Conservation (phyloP, 2,113 vertebrate genomes). For the Tragelaphus scriptus region DNA sequence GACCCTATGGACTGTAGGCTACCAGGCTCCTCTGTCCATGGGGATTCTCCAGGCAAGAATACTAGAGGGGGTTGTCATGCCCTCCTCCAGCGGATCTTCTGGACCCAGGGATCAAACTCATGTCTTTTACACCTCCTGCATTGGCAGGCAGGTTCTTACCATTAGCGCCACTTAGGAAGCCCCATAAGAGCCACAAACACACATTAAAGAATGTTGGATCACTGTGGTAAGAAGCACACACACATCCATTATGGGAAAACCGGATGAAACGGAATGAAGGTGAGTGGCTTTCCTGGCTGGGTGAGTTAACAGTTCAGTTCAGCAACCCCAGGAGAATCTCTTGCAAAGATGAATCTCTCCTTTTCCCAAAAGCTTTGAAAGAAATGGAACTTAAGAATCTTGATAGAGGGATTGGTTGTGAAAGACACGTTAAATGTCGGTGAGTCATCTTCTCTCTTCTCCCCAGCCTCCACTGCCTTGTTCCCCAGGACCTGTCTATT, state of each 20-base stretch:
- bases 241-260: background rate
- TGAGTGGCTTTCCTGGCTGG: background rate
- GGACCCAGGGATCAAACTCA: background rate
- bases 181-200: background rate
- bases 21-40: background rate
- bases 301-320: background rate
- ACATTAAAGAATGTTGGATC: background rate
- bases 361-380: constrained; percentile 32
- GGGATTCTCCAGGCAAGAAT: background rate
- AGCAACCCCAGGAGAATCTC: background rate
- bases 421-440: constrained; percentile 10
- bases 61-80: background rate
- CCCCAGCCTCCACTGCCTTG: background rate
- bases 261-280: background rate
- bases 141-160: background rate
- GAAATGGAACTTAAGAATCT: constrained; percentile 52
- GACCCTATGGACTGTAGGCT: background rate
- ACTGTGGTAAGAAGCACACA: background rate
- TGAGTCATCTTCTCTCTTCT: background rate
- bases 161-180: background rate
- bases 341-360: constrained; percentile 19
- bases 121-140: background rate
- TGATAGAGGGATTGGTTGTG: constrained; percentile 5
- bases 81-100: background rate
- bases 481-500: background rate